Conservation (phyloP, 53 echinoderm and acorn worm species). For the Temnopleurus reevesii region DNA sequence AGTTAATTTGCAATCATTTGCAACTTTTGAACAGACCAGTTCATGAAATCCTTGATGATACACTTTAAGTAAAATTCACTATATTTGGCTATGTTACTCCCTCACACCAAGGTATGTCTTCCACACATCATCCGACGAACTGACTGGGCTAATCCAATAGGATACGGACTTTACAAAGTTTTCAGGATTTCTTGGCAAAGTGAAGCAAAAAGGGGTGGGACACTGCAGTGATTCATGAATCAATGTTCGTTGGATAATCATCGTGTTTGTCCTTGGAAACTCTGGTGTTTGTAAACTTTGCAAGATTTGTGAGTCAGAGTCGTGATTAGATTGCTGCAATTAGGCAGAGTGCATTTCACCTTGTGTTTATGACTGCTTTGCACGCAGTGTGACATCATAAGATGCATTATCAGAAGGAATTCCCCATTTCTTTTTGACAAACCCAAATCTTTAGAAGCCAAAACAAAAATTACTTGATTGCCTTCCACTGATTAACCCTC, state of each 20-base stretch:
- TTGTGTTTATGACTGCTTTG: not conserved
- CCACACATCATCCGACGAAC: not conserved
- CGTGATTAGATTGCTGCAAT: not conserved
- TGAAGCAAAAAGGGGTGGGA: not conserved
- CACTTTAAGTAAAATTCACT: no score
- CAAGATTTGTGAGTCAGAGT: not conserved
- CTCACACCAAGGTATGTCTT: no score
- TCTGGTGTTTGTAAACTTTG: not conserved
- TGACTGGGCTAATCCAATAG: not conserved
- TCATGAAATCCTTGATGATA: no score
- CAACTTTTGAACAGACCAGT: no score
- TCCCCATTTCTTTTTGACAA: no score
- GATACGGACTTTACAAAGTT: not conserved
- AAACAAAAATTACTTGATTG: no score
- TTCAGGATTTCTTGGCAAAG: not conserved
- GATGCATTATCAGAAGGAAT: no score
- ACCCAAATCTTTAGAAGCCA: no score
- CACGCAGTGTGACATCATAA: not conserved
- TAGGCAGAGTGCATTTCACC: constrained; percentile 3
- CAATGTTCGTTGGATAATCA: constrained; percentile 1
- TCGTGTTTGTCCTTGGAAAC: not conserved
- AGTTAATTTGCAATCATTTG: no score
- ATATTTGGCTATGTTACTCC: no score
- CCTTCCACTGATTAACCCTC: no score
- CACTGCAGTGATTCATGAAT: not conserved